Base-by-base conservation (phyloP, 2,113 vertebrate genomes). In the Varanus komodoensis region DNA sequence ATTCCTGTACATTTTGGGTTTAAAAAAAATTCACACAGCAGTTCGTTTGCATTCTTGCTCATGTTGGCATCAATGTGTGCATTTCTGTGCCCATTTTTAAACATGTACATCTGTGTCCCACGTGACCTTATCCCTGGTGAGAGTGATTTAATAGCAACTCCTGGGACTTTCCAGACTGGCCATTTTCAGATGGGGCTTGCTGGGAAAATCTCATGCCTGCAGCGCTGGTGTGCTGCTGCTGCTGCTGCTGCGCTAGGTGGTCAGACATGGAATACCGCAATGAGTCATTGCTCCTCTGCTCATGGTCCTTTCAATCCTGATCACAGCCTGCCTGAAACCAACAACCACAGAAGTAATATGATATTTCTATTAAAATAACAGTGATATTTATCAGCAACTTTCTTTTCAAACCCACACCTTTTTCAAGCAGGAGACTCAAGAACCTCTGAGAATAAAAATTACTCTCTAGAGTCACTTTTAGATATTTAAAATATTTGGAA, bases 401-500 rank as follows among this genome's bases (percentile, higher is more conserved):
- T 88, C 38, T 71, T 64, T 75, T 44, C 38, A 34, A 94, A 61
- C 57, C 34, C 27, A 52, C n/a, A 38, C 25, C 44, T 25, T 68
- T 79, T 89, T 34, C 89, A 85, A 23, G 81, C 73, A 78, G 73
- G 23, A 89, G 86, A 88, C 21, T 74, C 61, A 85, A 89, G 48
- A 89, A 15, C 61, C 79, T 38, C 74, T 52, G 50, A 85, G 74
- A 83, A 89, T 79, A 84, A 68, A 85, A 78, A 80, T 89, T 71
- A 78, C 82, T 75, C 74, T 80, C 89, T 85, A 71, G 92, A 88
- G 84, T 44, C 86, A 88, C 75, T 83, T 25, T 68, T 50, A 85
- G 74, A 71, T 85, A 89, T 38, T 84, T 89, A 79, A 87, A 92
- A 88, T 91, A 69, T 15, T 88, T 86, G 84, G 67, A 86, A 91